Evolutionary conservation across 1,140 invertebrate genomes (phyloP).

Genomic region (Saxidomus purpurata): DNA sequence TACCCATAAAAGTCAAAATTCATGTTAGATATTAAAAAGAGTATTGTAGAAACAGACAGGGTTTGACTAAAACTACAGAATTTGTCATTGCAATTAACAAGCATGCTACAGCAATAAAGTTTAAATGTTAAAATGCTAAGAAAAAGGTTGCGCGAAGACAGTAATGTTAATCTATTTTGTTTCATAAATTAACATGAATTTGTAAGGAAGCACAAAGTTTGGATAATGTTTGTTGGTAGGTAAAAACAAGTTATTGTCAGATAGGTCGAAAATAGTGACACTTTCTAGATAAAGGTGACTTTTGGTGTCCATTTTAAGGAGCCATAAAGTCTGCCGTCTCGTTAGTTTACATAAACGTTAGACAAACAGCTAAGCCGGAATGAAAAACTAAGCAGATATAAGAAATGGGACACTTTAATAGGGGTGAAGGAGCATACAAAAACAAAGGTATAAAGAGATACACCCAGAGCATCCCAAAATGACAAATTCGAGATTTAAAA

Average conservation of each 20-base stretch:
- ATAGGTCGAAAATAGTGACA: neutral
- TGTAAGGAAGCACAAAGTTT: neutral
- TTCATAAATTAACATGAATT: neutral
- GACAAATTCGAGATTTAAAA: too few relatives aligned
- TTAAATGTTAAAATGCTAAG: neutral
- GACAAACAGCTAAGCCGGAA: neutral
- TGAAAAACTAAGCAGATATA: neutral
- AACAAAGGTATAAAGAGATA: too few relatives aligned
- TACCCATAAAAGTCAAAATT: neutral
- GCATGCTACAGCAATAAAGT: neutral
- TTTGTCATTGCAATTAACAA: neutral
- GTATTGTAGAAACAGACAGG: neutral
- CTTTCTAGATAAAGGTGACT: neutral
- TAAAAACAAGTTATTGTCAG: neutral
- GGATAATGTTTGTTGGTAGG: neutral
- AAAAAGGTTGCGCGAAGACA: neutral
- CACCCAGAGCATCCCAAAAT: too few relatives aligned
- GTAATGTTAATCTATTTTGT: neutral
- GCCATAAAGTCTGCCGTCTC: neutral
- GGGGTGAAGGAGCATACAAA: too few relatives aligned
- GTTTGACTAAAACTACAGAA: neutral
- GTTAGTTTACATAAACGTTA: neutral
- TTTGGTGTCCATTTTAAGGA: neutral
- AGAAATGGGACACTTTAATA: too few relatives aligned
- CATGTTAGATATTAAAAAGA: neutral